Evolutionary conservation across 2,888 invertebrate species (phyloP).

Genomic region (Cancer borealis): DNA sequence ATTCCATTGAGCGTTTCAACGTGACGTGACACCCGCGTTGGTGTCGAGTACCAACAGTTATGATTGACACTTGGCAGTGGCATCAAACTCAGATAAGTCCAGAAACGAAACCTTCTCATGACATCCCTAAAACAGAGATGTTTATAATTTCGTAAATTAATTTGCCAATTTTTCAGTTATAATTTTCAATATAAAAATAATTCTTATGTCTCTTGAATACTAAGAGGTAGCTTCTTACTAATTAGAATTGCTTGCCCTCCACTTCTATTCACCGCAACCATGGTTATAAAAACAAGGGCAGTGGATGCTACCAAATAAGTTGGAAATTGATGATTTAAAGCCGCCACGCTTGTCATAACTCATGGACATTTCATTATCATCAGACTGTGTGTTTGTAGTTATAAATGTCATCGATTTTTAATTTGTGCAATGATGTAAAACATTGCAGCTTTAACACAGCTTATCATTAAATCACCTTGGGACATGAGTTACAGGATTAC

Average conservation of each 20-base stretch:
- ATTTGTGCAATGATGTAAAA: not conserved
- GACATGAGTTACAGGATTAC: not conserved
- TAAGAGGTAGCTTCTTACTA: not conserved
- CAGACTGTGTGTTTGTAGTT: not conserved
- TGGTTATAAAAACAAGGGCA: not conserved
- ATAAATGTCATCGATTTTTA: not conserved
- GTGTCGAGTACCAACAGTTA: too few species aligned
- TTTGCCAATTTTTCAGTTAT: not conserved
- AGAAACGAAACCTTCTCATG: not conserved
- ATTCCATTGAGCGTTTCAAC: too few species aligned
- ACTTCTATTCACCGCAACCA: not conserved
- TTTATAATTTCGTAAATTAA: not conserved
- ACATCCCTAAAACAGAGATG: not conserved
- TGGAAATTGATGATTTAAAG: slow-evolving; percentile 15
- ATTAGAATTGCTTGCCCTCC: not conserved
- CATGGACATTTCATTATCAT: not conserved
- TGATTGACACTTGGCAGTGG: too few species aligned
- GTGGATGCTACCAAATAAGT: not conserved
- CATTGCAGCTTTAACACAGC: not conserved
- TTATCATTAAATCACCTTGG: not conserved
- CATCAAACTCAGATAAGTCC: too few species aligned
- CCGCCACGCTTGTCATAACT: not conserved
- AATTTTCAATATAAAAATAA: too few species aligned
- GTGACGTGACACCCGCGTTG: too few species aligned
- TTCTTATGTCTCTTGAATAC: not conserved